phyloP scores from a whole-genome alignment of 2,113 vertebrate species.

The Calypte anna region DNA sequence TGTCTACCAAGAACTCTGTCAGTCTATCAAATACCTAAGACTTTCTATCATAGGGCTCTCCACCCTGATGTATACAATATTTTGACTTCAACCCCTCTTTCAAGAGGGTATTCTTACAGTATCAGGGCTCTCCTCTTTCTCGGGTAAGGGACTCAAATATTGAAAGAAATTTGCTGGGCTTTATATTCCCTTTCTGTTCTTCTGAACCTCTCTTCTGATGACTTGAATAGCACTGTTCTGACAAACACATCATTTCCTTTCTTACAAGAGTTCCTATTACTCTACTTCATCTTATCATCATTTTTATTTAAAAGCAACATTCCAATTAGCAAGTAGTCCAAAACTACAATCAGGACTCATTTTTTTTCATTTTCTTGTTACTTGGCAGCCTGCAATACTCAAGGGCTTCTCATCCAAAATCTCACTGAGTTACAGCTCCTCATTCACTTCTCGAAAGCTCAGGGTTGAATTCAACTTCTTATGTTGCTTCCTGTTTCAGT shows the following conservation, averaged over 20 bases:
- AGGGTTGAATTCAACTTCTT: neutral
- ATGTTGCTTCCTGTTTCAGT: neutral
- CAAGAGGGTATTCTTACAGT: neutral
- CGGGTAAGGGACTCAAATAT: neutral
- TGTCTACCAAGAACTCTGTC: neutral
- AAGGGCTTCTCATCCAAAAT: slow-evolving; percentile 28
- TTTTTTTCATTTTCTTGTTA: slow-evolving; percentile 1
- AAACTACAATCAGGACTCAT: slow-evolving; percentile 6
- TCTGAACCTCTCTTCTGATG: slow-evolving; percentile 24
- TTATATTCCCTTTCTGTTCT: slow-evolving; percentile 4
- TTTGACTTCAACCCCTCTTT: neutral
- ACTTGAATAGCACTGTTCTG: slow-evolving; percentile 35
- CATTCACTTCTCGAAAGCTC: neutral
- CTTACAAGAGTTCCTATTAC: neutral
- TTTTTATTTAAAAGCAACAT: slow-evolving; percentile 28
- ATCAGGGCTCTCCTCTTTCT: neutral
- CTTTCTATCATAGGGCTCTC: neutral
- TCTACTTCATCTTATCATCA: neutral
- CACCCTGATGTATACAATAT: neutral
- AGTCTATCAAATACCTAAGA: neutral
- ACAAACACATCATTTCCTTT: neutral
- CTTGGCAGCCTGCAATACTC: slow-evolving; percentile 1
- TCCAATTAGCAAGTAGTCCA: neutral
- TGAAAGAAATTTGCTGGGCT: neutral
- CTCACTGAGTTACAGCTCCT: neutral